Conservation (phyloP, 2,113 vertebrate genomes). For the Gymnobelideus leadbeateri region DNA sequence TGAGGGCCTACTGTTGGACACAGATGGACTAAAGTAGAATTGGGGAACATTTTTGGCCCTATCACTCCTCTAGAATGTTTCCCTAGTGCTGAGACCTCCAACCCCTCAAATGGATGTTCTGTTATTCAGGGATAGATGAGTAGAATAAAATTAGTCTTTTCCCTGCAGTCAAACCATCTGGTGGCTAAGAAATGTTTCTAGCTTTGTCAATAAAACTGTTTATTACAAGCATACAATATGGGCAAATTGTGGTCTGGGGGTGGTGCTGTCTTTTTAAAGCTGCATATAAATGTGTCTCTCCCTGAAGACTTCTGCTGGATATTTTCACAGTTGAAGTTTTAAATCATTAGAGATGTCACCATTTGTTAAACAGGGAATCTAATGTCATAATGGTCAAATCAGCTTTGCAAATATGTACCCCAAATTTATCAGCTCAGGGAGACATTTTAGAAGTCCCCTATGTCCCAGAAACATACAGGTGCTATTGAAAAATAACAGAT, state of each 20-base stretch:
- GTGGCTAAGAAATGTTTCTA: conserved; percentile 65
- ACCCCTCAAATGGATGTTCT: not conserved
- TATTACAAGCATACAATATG: conserved; percentile 60
- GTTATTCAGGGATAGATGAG: conserved; percentile 76
- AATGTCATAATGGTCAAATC: not conserved
- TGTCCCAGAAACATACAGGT: not conserved
- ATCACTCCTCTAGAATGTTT: not conserved
- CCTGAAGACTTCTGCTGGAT: conserved; percentile 33
- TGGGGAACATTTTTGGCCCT: not conserved
- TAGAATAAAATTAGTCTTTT: conserved; percentile 76
- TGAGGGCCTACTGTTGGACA: not conserved
- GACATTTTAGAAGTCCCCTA: not conserved
- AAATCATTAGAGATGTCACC: not conserved
- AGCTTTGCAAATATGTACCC: not conserved
- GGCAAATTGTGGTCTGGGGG: conserved; percentile 43
- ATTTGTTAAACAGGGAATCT: not conserved
- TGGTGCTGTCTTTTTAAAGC: conserved; percentile 47
- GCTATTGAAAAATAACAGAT: not conserved
- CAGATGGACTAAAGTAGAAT: not conserved
- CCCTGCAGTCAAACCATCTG: conserved; percentile 77
- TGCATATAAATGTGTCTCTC: conserved; percentile 52
- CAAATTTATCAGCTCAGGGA: not conserved
- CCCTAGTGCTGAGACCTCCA: conserved; percentile 21
- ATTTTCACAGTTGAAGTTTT: not conserved
- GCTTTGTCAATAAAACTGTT: conserved; percentile 63